Conservation (phyloP, 2,888 invertebrate species). For the Hylaea fasciaria region DNA sequence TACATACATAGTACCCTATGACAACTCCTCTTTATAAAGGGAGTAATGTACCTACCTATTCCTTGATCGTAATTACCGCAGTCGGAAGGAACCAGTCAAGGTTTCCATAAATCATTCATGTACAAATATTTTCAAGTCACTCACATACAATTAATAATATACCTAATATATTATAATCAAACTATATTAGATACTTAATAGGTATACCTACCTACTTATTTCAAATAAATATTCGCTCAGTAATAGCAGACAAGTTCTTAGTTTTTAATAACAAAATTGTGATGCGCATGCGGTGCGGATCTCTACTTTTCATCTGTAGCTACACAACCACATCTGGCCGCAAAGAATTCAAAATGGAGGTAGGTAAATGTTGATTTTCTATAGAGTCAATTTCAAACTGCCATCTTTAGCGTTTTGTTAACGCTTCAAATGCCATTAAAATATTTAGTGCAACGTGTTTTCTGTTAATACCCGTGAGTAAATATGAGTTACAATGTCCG, state of each 20-base stretch:
- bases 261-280: constrained; percentile 4
- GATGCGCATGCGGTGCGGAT: constrained; percentile 41
- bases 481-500: constrained; percentile 32
- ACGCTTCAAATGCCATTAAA: constrained; percentile 70
- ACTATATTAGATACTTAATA: too few relatives aligned
- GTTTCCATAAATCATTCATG: too few relatives aligned
- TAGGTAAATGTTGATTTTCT: constrained; percentile 72
- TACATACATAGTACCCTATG: too few relatives aligned
- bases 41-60: too few relatives aligned
- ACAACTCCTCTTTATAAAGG: too few relatives aligned
- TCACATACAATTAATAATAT: too few relatives aligned
- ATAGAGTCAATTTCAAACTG: constrained; percentile 69
- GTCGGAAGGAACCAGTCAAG: too few relatives aligned
- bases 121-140: too few relatives aligned
- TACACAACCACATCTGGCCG: constrained; percentile 55
- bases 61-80: too few relatives aligned
- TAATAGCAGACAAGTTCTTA: not conserved
- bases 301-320: constrained; percentile 48
- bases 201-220: too few relatives aligned
- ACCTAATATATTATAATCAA: too few relatives aligned
- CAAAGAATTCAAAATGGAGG: constrained; percentile 63
- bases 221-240: too few relatives aligned
- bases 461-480: constrained; percentile 40
- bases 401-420: constrained; percentile 80
- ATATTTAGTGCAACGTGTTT: constrained; percentile 60